Evolutionary conservation across 2,797 vertebrate species (phyloP).

Genomic region (Thaleichthys pacificus): DNA sequence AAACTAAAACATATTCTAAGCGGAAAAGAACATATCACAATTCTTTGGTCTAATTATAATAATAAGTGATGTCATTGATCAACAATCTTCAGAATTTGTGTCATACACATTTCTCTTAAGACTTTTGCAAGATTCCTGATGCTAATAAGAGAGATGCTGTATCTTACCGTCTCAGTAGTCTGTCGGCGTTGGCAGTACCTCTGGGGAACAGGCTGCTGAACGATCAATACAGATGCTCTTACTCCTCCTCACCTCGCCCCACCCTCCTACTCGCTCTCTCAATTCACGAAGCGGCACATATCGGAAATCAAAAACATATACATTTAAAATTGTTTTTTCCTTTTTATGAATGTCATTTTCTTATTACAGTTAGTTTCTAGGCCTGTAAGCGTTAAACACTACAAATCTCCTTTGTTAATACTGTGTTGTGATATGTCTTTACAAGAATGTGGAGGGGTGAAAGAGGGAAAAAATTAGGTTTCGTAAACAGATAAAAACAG

Average conservation of each 20-base stretch:
- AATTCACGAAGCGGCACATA: background rate
- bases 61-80: background rate
- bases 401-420: too few species aligned
- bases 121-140: background rate
- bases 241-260: slow-evolving; percentile 5
- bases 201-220: slow-evolving; percentile 57
- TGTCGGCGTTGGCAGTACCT: slow-evolving; percentile 20
- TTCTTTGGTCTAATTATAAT: background rate
- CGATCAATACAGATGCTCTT: slow-evolving; percentile 24
- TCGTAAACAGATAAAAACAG: too few species aligned
- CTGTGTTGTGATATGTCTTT: too few species aligned
- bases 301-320: too few species aligned
- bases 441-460: too few species aligned
- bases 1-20: background rate
- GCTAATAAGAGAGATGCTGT: slow-evolving; percentile 9
- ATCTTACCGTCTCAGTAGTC: slow-evolving; percentile 7
- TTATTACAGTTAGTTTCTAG: too few species aligned
- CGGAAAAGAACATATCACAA: too few species aligned
- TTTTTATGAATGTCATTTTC: background rate
- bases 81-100: background rate
- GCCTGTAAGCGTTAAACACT: too few species aligned
- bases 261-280: slow-evolving; percentile 11
- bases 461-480: too few species aligned
- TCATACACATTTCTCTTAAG: background rate
- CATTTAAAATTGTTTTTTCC: too few species aligned